Conservation (phyloP, 2,888 invertebrate genomes). For the Tuberolachnus salignus region DNA sequence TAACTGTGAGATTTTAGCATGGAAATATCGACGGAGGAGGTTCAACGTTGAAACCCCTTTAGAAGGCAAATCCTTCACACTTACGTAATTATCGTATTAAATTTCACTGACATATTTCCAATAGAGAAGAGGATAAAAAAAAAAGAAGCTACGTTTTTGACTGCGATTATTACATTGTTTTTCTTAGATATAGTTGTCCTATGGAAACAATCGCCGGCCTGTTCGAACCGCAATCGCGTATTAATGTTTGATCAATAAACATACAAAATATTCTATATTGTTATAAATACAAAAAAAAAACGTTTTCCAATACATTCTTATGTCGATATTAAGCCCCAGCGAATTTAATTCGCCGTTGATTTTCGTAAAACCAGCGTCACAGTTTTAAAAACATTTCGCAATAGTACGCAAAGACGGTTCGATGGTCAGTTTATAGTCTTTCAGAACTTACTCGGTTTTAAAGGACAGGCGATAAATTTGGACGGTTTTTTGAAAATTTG, state of each 20-base stretch:
- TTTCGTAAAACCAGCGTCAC: not conserved
- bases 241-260: too few species aligned
- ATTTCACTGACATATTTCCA: too few species aligned
- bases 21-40: too few species aligned
- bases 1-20: too few species aligned
- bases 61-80: too few species aligned
- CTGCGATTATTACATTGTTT: not conserved
- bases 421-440: not conserved
- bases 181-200: not conserved
- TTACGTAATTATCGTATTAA: too few species aligned
- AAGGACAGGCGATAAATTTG: not conserved
- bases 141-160: not conserved
- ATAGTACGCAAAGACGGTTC: slow-evolving; percentile 12
- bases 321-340: slow-evolving; percentile 26
- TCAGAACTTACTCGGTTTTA: slow-evolving; percentile 6
- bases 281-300: too few species aligned
- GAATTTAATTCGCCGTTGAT: not conserved
- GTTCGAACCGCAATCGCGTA: too few species aligned
- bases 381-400: not conserved
- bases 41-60: too few species aligned
- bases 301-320: not conserved
- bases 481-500: not conserved
- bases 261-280: too few species aligned
- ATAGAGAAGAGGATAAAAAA: too few species aligned
- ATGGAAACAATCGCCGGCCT: not conserved